Evolutionary conservation across 2,113 vertebrate species (phyloP).

Genomic region (Microcebus lehilahytsara): DNA sequence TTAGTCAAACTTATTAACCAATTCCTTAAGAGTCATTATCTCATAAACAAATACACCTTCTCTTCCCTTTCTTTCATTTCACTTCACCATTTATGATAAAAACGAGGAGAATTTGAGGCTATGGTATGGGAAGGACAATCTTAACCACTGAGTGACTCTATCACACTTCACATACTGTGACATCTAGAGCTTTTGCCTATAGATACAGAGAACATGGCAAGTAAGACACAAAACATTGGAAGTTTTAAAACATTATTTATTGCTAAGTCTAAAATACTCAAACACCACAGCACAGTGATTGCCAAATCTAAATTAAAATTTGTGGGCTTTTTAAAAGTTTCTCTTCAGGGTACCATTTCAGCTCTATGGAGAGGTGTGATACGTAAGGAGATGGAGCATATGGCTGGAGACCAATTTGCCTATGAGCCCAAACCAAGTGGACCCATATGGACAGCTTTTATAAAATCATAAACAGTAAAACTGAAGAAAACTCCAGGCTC

Average conservation of each 20-base stretch:
- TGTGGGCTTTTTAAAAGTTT: conserved; percentile 61
- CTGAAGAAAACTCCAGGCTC: conserved; percentile 57
- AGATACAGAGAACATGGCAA: conserved; percentile 72
- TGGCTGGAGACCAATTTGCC: conserved; percentile 81
- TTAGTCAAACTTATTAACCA: conserved; percentile 60
- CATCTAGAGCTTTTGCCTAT: conserved; percentile 62
- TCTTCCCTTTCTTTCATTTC: not conserved
- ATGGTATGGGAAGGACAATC: conserved; percentile 18
- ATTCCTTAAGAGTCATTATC: conserved; percentile 56
- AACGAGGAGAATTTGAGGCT: conserved; percentile 69
- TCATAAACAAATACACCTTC: conserved; percentile 60
- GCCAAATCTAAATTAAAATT: conserved; percentile 83
- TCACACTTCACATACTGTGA: conserved; percentile 76
- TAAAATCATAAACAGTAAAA: conserved; percentile 76
- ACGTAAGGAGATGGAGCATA: conserved; percentile 82
- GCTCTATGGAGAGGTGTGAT: conserved; percentile 79
- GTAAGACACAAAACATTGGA: conserved; percentile 80
- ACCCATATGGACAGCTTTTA: conserved; percentile 79
- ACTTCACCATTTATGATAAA: conserved; percentile 72
- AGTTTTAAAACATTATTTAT: conserved; percentile 84
- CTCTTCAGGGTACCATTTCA: conserved; percentile 82
- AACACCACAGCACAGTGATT: conserved; percentile 74
- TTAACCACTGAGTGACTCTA: conserved; percentile 76
- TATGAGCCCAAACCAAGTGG: conserved; percentile 79
- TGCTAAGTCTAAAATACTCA: conserved; percentile 82